Evolutionary conservation across 2,888 invertebrate genomes (phyloP).

Genomic region (Eupsilia transversa): DNA sequence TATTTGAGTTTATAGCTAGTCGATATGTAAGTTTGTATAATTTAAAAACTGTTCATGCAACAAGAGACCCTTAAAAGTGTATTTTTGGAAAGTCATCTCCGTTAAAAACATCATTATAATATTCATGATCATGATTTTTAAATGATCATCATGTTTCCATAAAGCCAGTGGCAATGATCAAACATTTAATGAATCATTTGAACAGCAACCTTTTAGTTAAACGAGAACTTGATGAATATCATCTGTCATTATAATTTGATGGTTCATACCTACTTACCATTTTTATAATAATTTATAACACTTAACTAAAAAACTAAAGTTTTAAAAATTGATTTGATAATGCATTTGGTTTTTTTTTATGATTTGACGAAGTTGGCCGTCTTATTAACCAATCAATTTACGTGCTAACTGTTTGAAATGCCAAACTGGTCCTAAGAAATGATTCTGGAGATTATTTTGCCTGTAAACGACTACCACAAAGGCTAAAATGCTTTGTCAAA

Average conservation of each 20-base stretch:
- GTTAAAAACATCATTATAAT: constrained; percentile 38
- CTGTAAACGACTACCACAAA: neutral
- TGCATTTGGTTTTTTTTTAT: neutral
- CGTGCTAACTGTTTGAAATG: neutral
- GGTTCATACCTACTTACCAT: neutral
- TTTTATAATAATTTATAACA: neutral
- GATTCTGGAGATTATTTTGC: neutral
- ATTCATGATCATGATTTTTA: constrained; percentile 50
- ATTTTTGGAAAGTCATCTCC: constrained; percentile 45
- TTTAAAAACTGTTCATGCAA: constrained; percentile 11
- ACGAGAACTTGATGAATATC: constrained; percentile 3
- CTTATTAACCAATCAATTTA: neutral
- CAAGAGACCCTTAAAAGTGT: neutral
- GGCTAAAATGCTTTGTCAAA: too few species aligned
- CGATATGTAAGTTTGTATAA: constrained; percentile 4
- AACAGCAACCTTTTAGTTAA: constrained; percentile 21
- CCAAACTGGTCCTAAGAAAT: neutral
- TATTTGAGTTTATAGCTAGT: constrained; percentile 3
- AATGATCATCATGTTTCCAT: constrained; percentile 22
- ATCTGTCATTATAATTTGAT: constrained; percentile 36
- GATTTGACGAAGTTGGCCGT: neutral
- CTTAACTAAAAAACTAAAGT: neutral
- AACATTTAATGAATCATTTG: constrained; percentile 32
- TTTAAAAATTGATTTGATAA: neutral
- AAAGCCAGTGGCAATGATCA: constrained; percentile 33